These are phyloP conservation scores for Synchiropus splendidus DNA, from an alignment of 2,113 vertebrate species.

Conservation along the genomic window DNA sequence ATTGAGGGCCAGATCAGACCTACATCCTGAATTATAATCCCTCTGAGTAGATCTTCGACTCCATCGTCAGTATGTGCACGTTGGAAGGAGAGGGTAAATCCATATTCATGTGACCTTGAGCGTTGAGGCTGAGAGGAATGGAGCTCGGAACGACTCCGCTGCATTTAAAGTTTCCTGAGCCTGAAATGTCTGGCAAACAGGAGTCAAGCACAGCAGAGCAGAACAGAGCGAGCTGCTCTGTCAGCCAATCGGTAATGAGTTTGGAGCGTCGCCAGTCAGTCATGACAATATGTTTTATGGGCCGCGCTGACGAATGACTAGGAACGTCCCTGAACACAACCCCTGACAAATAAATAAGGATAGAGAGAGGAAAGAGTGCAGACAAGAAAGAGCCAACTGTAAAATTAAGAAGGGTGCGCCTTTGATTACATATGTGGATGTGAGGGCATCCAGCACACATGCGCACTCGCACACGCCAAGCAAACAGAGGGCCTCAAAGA, in stretches of 20 bases:
- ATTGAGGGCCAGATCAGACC: constrained; percentile 47
- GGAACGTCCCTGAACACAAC: constrained; percentile 63
- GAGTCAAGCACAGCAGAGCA: constrained; percentile 58
- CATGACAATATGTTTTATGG: constrained; percentile 76
- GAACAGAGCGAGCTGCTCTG: constrained; percentile 71
- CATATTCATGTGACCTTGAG: constrained; percentile 95
- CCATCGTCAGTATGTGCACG: constrained; percentile 59
- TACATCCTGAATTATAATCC: constrained; percentile 59
- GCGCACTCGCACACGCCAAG: constrained; percentile 14
- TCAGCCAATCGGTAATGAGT: constrained; percentile 92
- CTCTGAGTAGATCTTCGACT: constrained; percentile 58
- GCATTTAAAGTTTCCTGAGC: constrained; percentile 61
- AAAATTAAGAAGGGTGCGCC: constrained; percentile 32
- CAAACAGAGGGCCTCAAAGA: constrained; percentile 15
- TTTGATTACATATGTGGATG: not conserved
- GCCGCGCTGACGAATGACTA: constrained; percentile 58
- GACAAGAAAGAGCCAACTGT: constrained; percentile 21
- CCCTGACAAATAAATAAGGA: constrained; percentile 67
- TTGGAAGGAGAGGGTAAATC: constrained; percentile 57
- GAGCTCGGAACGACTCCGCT: constrained; percentile 35
- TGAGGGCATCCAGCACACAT: not conserved
- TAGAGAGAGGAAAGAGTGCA: constrained; percentile 56
- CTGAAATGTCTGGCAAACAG: constrained; percentile 58
- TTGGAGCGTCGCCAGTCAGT: constrained; percentile 85
- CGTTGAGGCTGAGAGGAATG: constrained; percentile 44